Base-by-base conservation (phyloP, 37 sponge, comb jelly and placozoan species). In the Cladorhizidae sp. region DNA sequence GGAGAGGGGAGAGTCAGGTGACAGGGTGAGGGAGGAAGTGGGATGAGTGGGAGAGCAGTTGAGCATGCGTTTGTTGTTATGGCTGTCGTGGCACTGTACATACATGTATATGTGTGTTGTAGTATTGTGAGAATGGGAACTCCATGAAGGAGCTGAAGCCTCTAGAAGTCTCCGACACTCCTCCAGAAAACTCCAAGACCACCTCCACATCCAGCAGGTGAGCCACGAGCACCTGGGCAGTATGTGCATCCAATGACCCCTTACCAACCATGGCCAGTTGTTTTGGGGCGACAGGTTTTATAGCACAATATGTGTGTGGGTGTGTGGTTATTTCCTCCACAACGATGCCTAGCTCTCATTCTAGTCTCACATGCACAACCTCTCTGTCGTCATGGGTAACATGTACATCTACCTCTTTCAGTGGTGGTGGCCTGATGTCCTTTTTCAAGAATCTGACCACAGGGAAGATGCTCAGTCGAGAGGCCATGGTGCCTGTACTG, bases 371-470 rank as follows among this genome's bases (percentile, higher is more conserved):
- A 14, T 40, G 8, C 70, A 22, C 70, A 22, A 37, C 9, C 81
- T 2, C 72, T 8, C 81, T 20, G 72, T 26, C 81, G n/a, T n/a
- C n/a, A n/a, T n/a, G n/a, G n/a, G n/a, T n/a, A n/a, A n/a, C n/a
- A n/a, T n/a, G n/a, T n/a, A n/a, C n/a, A n/a, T n/a, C n/a, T n/a
- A n/a, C n/a, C n/a, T n/a, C n/a, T n/a, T n/a, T n/a, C 45, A 40
- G 63, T 32, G 77, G 84, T 18, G 90, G 92, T 41, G 92, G 97
- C 3, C 41, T 97, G 65, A 80, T 97, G 56, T 88, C 92, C 55
- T 75, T 97, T 80, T 86, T 97, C 73, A 91, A 89, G 74, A 79
- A 75, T n/a, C 84, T 97, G 43, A 84, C 93, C 0, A 84, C 85
- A 3, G 88, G 91, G 0, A 88, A 91, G 81, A 80, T 86, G 21